Percentiles rank a stretch among this genome's conserved stretches.
These are phyloP conservation scores for Takifugu rubripes DNA, from an alignment of 2,797 vertebrate genomes.

Conservation along the genomic window DNA sequence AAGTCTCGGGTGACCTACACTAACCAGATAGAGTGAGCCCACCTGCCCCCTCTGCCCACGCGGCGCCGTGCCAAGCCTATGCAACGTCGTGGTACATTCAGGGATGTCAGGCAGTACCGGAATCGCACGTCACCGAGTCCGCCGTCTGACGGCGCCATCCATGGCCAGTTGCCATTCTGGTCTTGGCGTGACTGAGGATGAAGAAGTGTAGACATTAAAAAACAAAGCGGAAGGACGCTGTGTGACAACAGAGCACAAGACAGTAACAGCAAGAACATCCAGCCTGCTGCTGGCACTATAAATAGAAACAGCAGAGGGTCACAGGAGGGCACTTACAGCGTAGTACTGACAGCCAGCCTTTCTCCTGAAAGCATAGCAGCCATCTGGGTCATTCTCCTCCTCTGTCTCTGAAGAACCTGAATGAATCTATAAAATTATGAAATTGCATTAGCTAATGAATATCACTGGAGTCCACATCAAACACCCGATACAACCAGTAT, in stretches of 20 bases:
- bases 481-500: not conserved
- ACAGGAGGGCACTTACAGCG: conserved; percentile 83
- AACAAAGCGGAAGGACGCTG: not conserved
- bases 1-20: not conserved
- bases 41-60: conserved; percentile 94
- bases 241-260: conserved; percentile 23
- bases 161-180: conserved; percentile 89
- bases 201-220: conserved; percentile 11
- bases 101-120: conserved; percentile 94
- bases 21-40: conserved; percentile 25
- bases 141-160: conserved; percentile 88
- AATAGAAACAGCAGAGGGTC: conserved; percentile 53
- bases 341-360: conserved; percentile 98
- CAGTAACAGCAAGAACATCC: conserved; percentile 37
- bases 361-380: conserved; percentile 94
- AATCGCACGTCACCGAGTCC: conserved; percentile 86
- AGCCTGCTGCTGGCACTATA: conserved; percentile 44
- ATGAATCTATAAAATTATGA: conserved; percentile 77
- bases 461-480: not conserved
- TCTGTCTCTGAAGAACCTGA: conserved; percentile 97
- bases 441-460: conserved; percentile 1
- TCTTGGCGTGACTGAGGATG: conserved; percentile 82
- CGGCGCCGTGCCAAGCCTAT: conserved; percentile 92
- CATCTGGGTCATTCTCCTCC: conserved; percentile 98
- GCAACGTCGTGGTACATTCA: conserved; percentile 87